Percentiles rank a stretch among this genome's conserved stretches.
Evolutionary conservation across 2,113 vertebrate species (phyloP).

Genomic region (Marcusenius ussheri): DNA sequence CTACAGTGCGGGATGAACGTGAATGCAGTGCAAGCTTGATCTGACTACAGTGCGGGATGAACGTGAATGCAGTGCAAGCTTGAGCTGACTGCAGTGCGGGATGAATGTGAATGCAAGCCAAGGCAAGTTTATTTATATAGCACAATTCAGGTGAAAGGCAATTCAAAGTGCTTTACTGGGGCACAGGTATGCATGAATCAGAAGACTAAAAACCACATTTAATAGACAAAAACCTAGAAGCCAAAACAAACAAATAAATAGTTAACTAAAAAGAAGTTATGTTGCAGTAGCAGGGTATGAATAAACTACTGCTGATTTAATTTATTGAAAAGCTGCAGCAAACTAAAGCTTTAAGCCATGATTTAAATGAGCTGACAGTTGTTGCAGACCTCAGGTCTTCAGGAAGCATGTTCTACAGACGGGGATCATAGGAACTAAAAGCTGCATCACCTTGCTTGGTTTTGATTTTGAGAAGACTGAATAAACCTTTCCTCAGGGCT

Average conservation of each 20-base stretch:
- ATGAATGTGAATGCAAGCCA: background rate
- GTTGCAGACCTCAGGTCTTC: background rate
- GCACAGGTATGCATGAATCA: background rate
- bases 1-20: too few relatives aligned
- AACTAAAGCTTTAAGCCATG: background rate
- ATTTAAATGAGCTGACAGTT: background rate
- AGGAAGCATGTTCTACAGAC: background rate
- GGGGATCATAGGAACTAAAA: background rate
- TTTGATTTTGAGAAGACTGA: background rate
- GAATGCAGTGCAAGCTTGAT: too few relatives aligned
- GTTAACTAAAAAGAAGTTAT: background rate
- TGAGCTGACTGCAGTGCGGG: too few relatives aligned
- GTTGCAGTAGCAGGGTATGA: background rate
- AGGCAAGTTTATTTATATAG: background rate
- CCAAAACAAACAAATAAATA: background rate
- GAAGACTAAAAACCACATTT: background rate
- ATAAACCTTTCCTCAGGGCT: background rate
- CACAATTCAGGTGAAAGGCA: background rate
- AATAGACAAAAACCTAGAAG: background rate
- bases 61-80: background rate
- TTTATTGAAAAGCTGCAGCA: background rate
- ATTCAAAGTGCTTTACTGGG: background rate
- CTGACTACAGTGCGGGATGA: background rate
- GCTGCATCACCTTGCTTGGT: background rate
- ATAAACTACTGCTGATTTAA: background rate